These are phyloP conservation scores for Trichogramma dendrolimi DNA, from an alignment of 2,888 invertebrate genomes.

Conservation along the genomic window DNA sequence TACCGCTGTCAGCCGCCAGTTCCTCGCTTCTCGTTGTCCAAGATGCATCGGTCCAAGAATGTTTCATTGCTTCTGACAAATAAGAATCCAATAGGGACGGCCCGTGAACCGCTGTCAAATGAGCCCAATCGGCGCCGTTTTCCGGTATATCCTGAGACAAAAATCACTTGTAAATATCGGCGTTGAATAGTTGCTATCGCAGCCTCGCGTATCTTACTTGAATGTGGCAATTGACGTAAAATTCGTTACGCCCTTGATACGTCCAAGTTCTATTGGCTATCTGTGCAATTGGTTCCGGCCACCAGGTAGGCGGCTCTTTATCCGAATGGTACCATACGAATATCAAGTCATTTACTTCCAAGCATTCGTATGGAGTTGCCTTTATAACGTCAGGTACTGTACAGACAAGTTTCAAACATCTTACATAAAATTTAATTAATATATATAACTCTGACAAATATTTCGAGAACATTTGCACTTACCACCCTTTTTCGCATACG, in stretches of 20 bases:
- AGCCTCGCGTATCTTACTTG: conserved; percentile 57
- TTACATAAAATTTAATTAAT: conserved; percentile 1
- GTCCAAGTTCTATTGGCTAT: conserved; percentile 58
- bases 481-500: conserved; percentile 56
- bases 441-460: not conserved
- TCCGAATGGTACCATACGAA: conserved; percentile 84
- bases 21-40: conserved; percentile 44
- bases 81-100: conserved; percentile 49
- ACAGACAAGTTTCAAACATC: conserved; percentile 8
- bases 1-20: not conserved
- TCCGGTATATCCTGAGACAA: conserved; percentile 76
- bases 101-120: conserved; percentile 73
- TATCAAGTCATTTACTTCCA: conserved; percentile 69
- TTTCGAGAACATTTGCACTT: conserved; percentile 2
- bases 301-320: conserved; percentile 66
- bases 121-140: conserved; percentile 82
- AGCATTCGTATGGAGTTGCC: conserved; percentile 65
- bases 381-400: conserved; percentile 68
- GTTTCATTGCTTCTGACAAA: conserved; percentile 37
- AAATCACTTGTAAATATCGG: not conserved
- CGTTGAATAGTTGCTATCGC: not conserved
- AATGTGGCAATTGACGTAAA: conserved; percentile 71
- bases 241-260: conserved; percentile 75
- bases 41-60: conserved; percentile 53
- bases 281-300: conserved; percentile 57